Base-by-base conservation (phyloP, 2,113 vertebrate species). In the Eidolon helvum region DNA sequence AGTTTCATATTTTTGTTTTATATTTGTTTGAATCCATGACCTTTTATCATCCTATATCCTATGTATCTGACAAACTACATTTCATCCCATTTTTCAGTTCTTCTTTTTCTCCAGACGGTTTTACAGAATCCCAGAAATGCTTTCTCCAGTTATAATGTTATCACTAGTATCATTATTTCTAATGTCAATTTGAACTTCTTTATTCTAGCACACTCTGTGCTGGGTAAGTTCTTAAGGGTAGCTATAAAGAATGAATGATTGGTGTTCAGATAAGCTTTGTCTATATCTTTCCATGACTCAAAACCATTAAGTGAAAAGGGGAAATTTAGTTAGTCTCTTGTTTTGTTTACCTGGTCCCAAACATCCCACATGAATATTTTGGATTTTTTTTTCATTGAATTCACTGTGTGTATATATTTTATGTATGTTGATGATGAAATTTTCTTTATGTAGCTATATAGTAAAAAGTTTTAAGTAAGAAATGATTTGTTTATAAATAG, bases 221-320 rank as follows among this genome's bases (percentile, higher is more conserved):
- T 30, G 55, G 59, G 9, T 55, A 69, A 66, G 75, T 80, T 79
- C 75, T 87, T 82, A 69, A 65, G 33, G 28, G 43, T 15, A 43
- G 4, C 74, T 72, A 4, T 18, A 74, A 66, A 91, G 33, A 80
- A 48, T 55, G 65, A 61, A 84, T 26, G 61, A 59, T 2, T 82
- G 85, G 48, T 85, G 28, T 72, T n/a, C 48, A 65, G 87, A 78
- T 68, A 93, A 83, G 80, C 16, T 79, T 74, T 84, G 68, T 66
- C 48, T 87, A 15, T 95, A 65, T 85, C 61, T 94, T 94, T 85
- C 80, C 84, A 88, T 12, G 43, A 89, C 82, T 75, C 35, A 82
- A 94, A 96, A n/a, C 79, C 91, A 86, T 74, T 55, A 82, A 57
- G 28, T 87, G 79, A 94, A 90, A 74, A 85, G 53, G 43, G 18